Evolutionary conservation across 92 coral and sea anemone genomes (phyloP), one percentile per base, ranked within the genome.

Genomic region (Scolanthus callimorphus): DNA sequence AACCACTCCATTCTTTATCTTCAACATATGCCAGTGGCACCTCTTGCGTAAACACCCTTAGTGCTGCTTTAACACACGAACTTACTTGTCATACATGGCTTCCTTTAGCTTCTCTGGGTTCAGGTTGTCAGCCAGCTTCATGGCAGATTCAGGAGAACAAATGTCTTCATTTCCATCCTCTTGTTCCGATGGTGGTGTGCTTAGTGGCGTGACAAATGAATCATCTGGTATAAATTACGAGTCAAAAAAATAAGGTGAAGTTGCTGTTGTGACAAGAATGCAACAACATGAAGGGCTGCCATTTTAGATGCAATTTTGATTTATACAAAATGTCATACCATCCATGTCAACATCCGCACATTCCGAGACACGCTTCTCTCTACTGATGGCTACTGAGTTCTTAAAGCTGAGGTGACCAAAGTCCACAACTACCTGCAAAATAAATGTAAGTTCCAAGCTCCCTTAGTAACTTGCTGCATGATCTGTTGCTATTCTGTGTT

Each of bases 181-280:
- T 17, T 74, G 77, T 49, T 81, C 92, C 23, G 61, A 64, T 8
- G 99, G 99, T 4, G 99, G 99, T 31, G 99, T 94, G 39, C 94
- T 88, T 20, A 95, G 85, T 2, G 99, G 98, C 8, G 99, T 94
- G 37, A 94, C 90, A 73, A 94, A 88, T 0, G 96, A 77, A 31
- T 92, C 98, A 47, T 81, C 96, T 84, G 72, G 22, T n/a, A 28
- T 62, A 38, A 19, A n/a, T n/a, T n/a, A n/a, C n/a, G n/a, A n/a
- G n/a, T n/a, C n/a, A n/a, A n/a, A n/a, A n/a, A n/a, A n/a, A n/a
- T n/a, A n/a, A n/a, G n/a, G n/a, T n/a, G n/a, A n/a, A n/a, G n/a
- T n/a, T n/a, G n/a, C n/a, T n/a, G n/a, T n/a, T n/a, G n/a, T n/a
- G n/a, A n/a, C n/a, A n/a, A n/a, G n/a, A n/a, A n/a, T n/a, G n/a